Evolutionary conservation across 2,113 vertebrate genomes (phyloP).

Genomic region (Cinclus cinclus): DNA sequence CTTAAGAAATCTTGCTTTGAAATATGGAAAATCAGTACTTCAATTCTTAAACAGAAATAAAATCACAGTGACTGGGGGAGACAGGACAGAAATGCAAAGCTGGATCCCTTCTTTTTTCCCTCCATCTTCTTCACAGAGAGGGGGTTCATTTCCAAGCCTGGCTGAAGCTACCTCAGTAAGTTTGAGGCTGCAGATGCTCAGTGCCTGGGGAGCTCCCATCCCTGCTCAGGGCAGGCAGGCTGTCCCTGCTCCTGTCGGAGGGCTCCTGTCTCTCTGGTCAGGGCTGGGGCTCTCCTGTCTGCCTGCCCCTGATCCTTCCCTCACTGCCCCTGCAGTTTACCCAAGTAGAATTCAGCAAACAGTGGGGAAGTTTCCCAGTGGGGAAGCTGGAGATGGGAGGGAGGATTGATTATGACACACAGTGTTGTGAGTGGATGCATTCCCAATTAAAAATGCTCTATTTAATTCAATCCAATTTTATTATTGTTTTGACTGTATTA

Average conservation of each 20-base stretch:
- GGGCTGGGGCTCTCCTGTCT: neutral
- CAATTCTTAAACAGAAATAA: neutral
- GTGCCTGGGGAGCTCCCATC: neutral
- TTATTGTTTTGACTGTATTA: neutral
- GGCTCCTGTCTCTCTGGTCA: neutral
- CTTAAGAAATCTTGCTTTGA: neutral
- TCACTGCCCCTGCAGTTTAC: neutral
- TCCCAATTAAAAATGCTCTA: neutral
- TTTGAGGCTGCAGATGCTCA: neutral
- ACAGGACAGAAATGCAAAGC: neutral
- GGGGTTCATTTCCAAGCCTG: neutral
- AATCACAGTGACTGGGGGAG: neutral
- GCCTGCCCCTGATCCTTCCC: rapidly evolving
- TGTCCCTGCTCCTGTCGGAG: rapidly evolving
- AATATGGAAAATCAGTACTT: neutral
- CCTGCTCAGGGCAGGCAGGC: neutral
- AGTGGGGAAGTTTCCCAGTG: neutral
- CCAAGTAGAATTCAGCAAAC: neutral
- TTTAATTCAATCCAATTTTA: neutral
- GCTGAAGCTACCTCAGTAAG: neutral
- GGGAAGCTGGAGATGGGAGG: neutral
- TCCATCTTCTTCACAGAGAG: neutral
- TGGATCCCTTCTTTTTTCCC: neutral
- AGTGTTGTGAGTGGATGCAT: neutral
- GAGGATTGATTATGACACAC: neutral